phyloP scores from a whole-genome alignment of 2,113 vertebrate genomes.

The Pachyramphus minor region DNA sequence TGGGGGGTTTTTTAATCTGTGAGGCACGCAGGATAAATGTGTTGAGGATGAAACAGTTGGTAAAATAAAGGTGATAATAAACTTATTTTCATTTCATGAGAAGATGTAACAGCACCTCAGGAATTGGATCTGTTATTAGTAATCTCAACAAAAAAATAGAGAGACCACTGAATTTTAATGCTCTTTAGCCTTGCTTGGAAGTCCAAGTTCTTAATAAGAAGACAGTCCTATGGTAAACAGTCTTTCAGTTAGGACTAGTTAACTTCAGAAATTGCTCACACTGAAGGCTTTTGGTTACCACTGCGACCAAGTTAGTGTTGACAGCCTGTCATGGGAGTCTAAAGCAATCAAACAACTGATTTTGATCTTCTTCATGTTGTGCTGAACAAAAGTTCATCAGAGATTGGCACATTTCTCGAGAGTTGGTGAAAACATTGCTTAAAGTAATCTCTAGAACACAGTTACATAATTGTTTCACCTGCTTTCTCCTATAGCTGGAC shows the following conservation, averaged over 20 bases:
- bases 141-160: not conserved
- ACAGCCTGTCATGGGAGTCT: not conserved
- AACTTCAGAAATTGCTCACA: not conserved
- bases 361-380: not conserved
- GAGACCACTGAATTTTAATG: not conserved
- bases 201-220: not conserved
- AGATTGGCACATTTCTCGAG: not conserved
- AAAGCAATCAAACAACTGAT: not conserved
- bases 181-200: not conserved
- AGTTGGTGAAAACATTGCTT: not conserved
- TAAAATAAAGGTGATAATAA: not conserved
- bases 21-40: not conserved
- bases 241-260: not conserved
- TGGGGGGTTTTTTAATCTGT: not conserved
- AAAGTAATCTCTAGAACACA: not conserved
- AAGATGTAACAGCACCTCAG: not conserved
- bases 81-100: not conserved
- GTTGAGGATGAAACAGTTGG: not conserved
- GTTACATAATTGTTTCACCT: not conserved
- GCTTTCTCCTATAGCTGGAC: not conserved
- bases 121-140: not conserved
- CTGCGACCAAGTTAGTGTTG: not conserved
- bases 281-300: not conserved
- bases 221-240: not conserved
- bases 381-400: not conserved